Evolutionary conservation across 2,797 vertebrate genomes (phyloP).

Genomic region (Amphiprion clarkii): DNA sequence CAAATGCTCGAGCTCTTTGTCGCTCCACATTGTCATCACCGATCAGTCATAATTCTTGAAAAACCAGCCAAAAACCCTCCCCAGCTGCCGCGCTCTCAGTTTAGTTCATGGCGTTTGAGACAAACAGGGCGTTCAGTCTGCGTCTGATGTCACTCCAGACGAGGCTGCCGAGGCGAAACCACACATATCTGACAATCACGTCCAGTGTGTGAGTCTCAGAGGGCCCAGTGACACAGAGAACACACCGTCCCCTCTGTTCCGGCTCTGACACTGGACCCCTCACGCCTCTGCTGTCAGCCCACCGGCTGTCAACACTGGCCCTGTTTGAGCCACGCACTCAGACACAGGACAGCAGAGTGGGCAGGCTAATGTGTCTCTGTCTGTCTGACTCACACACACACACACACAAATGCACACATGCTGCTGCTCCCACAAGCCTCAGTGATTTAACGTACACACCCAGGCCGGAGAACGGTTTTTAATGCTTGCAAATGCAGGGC

Average conservation of each 20-base stretch:
- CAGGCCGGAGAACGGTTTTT: conserved; percentile 72
- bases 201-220: conserved; percentile 70
- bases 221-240: conserved; percentile 71
- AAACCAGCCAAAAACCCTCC: conserved; percentile 27
- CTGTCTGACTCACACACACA: conserved; percentile 41
- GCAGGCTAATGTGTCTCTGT: conserved; percentile 60
- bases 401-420: conserved; percentile 51
- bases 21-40: conserved; percentile 40
- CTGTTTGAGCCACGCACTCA: conserved; percentile 68
- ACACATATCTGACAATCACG: conserved; percentile 73
- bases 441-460: conserved; percentile 76
- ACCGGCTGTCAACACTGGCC: conserved; percentile 74
- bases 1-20: conserved; percentile 20
- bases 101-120: conserved; percentile 44
- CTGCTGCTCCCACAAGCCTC: conserved; percentile 60
- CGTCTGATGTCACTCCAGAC: conserved; percentile 78
- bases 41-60: conserved; percentile 20
- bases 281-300: conserved; percentile 71
- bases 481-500: conserved; percentile 75
- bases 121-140: conserved; percentile 65
- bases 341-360: conserved; percentile 60
- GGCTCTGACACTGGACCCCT: conserved; percentile 64
- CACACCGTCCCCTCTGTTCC: conserved; percentile 73
- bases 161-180: conserved; percentile 61
- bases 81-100: conserved; percentile 32